Percentiles rank a stretch among this genome's conserved stretches.
Evolutionary conservation across 2,113 vertebrate species (phyloP).

Genomic region (Boleophthalmus pectinirostris): DNA sequence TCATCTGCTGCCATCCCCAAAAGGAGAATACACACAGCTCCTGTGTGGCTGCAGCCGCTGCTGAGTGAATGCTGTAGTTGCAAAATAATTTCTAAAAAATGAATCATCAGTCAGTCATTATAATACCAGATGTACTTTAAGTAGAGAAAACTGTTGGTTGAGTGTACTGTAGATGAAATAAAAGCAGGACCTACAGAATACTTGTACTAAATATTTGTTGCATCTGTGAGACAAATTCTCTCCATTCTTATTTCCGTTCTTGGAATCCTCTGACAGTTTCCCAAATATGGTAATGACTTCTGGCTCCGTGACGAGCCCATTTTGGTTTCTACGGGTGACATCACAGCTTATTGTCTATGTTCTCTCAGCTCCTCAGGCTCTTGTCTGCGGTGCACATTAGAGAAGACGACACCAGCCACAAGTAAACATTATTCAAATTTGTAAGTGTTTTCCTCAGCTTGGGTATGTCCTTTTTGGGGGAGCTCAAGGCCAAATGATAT

Average conservation of each 20-base stretch:
- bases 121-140: no score
- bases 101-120: no score
- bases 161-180: no score
- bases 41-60: no score
- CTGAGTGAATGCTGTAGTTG: no score
- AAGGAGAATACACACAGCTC: no score
- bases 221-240: background rate
- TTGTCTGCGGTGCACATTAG: constrained; percentile 47
- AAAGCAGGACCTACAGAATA: no score
- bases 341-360: constrained; percentile 21
- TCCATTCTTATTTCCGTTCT: background rate
- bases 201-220: background rate
- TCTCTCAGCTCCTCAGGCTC: constrained; percentile 16
- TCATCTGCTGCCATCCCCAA: no score
- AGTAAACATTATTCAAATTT: constrained; percentile 70
- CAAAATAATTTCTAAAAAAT: no score
- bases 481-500: constrained; percentile 73
- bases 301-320: background rate
- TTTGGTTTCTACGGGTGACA: constrained; percentile 3
- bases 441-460: constrained; percentile 67
- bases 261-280: constrained; percentile 2
- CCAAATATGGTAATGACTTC: constrained; percentile 12
- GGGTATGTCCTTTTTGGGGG: constrained; percentile 62
- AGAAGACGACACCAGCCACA: constrained; percentile 30
- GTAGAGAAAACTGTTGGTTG: no score